phyloP scores from a whole-genome alignment of 2,888 invertebrate species.

The Parnassius orleans region DNA sequence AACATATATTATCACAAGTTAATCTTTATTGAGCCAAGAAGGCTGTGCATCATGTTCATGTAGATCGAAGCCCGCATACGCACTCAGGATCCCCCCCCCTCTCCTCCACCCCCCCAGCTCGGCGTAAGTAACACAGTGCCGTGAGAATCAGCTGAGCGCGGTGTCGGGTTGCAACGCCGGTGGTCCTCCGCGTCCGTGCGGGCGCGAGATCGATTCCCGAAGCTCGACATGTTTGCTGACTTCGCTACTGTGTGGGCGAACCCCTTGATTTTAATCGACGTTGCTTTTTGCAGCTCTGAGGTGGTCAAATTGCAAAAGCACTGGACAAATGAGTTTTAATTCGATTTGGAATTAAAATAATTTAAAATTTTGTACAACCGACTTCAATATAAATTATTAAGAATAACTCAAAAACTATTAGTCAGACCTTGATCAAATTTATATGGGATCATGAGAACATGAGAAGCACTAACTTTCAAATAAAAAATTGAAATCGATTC shows the following conservation, averaged over 20 bases:
- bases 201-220: slow-evolving; percentile 18
- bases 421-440: too few relatives aligned
- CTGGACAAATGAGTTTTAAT: too few relatives aligned
- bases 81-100: neutral
- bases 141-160: slow-evolving; percentile 27
- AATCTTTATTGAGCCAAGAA: too few relatives aligned
- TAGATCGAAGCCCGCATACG: neutral
- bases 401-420: too few relatives aligned
- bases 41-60: neutral
- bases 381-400: too few relatives aligned
- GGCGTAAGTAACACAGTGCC: neutral
- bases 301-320: neutral
- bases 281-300: neutral
- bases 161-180: slow-evolving; percentile 23
- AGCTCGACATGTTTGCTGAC: slow-evolving; percentile 7
- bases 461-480: too few relatives aligned
- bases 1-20: too few relatives aligned
- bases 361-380: too few relatives aligned
- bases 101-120: neutral
- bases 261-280: slow-evolving; percentile 2
- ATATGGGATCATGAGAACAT: too few relatives aligned
- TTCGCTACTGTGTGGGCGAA: slow-evolving; percentile 6
- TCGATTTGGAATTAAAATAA: too few relatives aligned
- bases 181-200: slow-evolving; percentile 23
- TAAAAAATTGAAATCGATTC: too few relatives aligned